A percentile compares a stretch with the other conserved stretches of the same genome.
These are phyloP conservation scores for Actias luna DNA, from an alignment of 2,888 invertebrate species.

Conservation along the genomic window DNA sequence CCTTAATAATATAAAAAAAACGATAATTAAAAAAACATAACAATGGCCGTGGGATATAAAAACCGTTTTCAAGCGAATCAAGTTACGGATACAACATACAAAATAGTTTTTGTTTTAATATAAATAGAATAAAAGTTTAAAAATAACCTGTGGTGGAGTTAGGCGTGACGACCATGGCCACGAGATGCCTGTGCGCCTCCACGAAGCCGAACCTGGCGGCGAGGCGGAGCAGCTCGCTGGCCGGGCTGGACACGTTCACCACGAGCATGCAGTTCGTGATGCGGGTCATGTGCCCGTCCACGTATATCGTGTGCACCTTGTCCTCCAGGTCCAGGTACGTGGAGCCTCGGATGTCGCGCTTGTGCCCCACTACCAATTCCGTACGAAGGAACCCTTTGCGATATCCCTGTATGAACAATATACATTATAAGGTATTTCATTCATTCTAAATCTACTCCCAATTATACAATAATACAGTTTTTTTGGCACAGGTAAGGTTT, in stretches of 20 bases:
- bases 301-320: slow-evolving; percentile 84
- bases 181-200: slow-evolving; percentile 85
- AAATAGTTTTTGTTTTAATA: too few relatives aligned
- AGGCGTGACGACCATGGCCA: slow-evolving; percentile 87
- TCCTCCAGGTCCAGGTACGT: slow-evolving; percentile 87
- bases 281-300: slow-evolving; percentile 86
- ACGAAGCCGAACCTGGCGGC: slow-evolving; percentile 87
- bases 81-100: too few relatives aligned
- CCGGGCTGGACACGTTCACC: slow-evolving; percentile 88
- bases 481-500: too few relatives aligned
- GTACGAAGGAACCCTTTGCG: slow-evolving; percentile 85
- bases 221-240: slow-evolving; percentile 84
- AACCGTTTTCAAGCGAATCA: too few relatives aligned
- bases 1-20: too few relatives aligned
- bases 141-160: slow-evolving; percentile 83
- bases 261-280: slow-evolving; percentile 88
- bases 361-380: slow-evolving; percentile 83
- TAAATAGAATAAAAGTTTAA: not conserved
- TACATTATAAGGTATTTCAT: too few relatives aligned
- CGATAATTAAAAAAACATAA: too few relatives aligned
- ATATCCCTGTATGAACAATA: slow-evolving; percentile 75
- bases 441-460: too few relatives aligned
- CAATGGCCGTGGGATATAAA: too few relatives aligned
- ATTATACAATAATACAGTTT: too few relatives aligned
- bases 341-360: slow-evolving; percentile 85